Conservation (phyloP, 2,797 vertebrate genomes). For the Gymnoscopelus microlampas region DNA sequence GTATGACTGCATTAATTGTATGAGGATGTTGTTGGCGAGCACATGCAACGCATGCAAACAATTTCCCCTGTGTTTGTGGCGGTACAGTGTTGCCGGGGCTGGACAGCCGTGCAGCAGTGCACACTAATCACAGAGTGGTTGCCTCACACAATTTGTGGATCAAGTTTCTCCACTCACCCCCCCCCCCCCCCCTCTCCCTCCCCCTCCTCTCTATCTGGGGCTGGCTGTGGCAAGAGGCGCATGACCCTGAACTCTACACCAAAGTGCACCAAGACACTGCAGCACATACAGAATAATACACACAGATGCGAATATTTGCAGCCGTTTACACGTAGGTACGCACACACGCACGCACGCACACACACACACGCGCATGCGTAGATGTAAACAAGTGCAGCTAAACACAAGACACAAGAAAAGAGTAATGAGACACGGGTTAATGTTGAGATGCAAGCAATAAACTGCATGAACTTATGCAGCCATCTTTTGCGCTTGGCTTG, state of each 20-base stretch:
- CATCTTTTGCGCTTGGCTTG: slow-evolving; percentile 43
- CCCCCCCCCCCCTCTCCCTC: too few species aligned
- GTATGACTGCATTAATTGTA: not conserved
- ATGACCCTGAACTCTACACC: slow-evolving; percentile 26
- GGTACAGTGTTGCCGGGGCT: slow-evolving; percentile 12
- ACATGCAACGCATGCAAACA: slow-evolving; percentile 2
- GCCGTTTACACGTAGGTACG: not conserved
- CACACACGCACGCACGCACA: not conserved
- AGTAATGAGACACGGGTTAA: slow-evolving; percentile 7
- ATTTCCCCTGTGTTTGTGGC: slow-evolving; percentile 9
- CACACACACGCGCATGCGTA: slow-evolving; percentile 17
- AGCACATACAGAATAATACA: slow-evolving; percentile 10
- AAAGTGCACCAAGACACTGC: slow-evolving; percentile 31
- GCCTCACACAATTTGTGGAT: slow-evolving; percentile 52
- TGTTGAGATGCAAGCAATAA: slow-evolving; percentile 25
- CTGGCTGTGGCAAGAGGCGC: slow-evolving; percentile 55
- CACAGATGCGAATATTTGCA: not conserved
- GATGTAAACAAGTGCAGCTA: not conserved
- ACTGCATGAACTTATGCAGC: slow-evolving; percentile 25
- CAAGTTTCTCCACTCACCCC: slow-evolving; percentile 43
- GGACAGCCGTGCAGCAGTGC: slow-evolving; percentile 9
- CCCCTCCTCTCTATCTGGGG: slow-evolving; percentile 19
- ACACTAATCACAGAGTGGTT: slow-evolving; percentile 46
- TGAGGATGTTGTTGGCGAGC: not conserved
- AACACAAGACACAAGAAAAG: slow-evolving; percentile 29